Conservation (phyloP, 2,888 invertebrate species). For the Mythimna ferrago region DNA sequence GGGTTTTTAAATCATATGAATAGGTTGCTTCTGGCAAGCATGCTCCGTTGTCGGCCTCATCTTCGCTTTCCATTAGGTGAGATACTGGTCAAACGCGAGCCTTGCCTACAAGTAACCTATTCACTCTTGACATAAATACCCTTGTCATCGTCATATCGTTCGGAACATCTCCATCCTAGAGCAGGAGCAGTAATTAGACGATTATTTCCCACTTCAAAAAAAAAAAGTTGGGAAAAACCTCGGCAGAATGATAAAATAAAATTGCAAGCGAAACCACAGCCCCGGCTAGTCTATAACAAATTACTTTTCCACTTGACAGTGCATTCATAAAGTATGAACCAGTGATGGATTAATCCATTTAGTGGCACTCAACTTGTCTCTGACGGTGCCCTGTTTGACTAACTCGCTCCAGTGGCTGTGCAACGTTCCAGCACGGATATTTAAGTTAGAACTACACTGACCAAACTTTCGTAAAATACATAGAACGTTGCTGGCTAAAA, state of each 20-base stretch:
- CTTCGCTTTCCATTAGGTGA: too few species aligned
- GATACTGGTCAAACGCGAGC: too few species aligned
- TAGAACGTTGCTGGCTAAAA: not conserved
- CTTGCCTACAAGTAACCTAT: too few species aligned
- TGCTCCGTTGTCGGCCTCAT: too few species aligned
- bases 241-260: not conserved
- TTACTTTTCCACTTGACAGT: constrained; percentile 56
- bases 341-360: constrained; percentile 74
- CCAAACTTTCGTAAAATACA: not conserved
- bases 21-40: too few species aligned
- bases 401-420: constrained; percentile 31
- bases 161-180: too few species aligned
- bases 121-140: too few species aligned
- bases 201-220: too few species aligned
- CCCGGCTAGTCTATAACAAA: constrained; percentile 12
- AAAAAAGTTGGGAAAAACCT: not conserved
- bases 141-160: too few species aligned
- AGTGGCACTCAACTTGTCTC: constrained; percentile 58
- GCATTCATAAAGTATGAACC: constrained; percentile 69
- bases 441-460: not conserved
- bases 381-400: constrained; percentile 24
- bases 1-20: too few species aligned
- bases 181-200: too few species aligned
- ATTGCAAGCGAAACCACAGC: not conserved
- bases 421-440: constrained; percentile 16